Base-by-base conservation (phyloP, 2,888 invertebrate species). In the Brenthis daphne region DNA sequence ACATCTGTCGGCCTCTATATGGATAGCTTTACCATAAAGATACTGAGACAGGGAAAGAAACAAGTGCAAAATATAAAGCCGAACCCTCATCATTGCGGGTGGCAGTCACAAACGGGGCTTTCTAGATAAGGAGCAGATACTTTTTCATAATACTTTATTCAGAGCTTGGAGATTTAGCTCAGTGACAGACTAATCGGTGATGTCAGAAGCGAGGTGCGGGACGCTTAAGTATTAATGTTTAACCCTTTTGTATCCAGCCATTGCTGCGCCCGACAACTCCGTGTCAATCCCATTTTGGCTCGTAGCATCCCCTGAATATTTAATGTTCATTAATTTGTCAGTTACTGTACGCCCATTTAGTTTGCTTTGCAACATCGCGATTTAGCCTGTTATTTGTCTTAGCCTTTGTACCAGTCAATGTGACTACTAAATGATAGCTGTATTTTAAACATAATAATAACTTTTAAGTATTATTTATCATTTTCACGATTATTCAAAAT, bases 111-210 rank as follows among this genome's bases (percentile, higher is more conserved):
- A 75, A 74, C 77, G 80, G 75, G 79, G 77, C 79, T 78, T 79
- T 75, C 72, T 75, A 86, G 92, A 92, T 92, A 92, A 92, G 88
- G 82, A 89, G 80, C 85, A 66, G 72, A 72, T 69, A 89, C 90
- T 92, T 92, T 92, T 92, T 92, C 87, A 86, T 88, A 85, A 92
- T 91, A 90, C 91, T 92, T 92, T 92, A 91, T 92, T 92, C 90
- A 92, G 86, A 77, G 81, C 76, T 79, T 79, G 82, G 86, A 89
- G 87, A 85, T 88, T 89, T 84, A 82, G 85, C 83, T 83, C 87
- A 87, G 88, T 90, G 91, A 90, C 91, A 90, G 87, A 80, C 80
- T 91, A 92, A 92, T 92, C 91, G 89, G 81, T 80, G 81, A 82
- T 88, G 89, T 88, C 91, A 89, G 80, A 61, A 83, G 82, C 79